Evolutionary conservation across 2,888 invertebrate genomes (phyloP).

Genomic region (Noctua pronuba): DNA sequence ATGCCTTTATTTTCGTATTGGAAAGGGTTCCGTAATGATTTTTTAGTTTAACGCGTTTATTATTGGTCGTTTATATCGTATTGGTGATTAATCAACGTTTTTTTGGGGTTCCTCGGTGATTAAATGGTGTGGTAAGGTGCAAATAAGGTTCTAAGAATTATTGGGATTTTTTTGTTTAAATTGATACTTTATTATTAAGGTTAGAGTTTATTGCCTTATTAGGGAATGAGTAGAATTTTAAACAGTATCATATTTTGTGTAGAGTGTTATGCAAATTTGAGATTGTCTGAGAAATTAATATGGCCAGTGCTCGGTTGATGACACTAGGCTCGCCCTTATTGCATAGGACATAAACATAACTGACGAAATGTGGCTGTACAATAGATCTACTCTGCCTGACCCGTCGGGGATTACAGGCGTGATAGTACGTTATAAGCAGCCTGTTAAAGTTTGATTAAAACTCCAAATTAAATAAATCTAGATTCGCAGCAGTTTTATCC

Average conservation of each 20-base stretch:
- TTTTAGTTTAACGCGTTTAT: conserved; percentile 69
- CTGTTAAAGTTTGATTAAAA: not conserved
- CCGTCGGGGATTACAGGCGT: not conserved
- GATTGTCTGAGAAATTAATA: not conserved
- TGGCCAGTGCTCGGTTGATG: not conserved
- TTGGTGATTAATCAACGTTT: conserved; percentile 68
- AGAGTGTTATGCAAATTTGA: not conserved
- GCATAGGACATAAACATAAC: not conserved
- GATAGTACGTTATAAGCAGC: not conserved
- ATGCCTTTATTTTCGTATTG: conserved; percentile 84
- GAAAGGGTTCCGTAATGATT: conserved; percentile 76
- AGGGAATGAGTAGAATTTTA: conserved; percentile 27
- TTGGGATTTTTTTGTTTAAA: conserved; percentile 55
- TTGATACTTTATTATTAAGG: conserved; percentile 55
- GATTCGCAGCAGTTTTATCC: not conserved
- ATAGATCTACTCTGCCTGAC: not conserved
- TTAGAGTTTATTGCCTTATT: conserved; percentile 42
- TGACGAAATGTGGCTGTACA: not conserved
- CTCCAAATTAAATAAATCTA: not conserved
- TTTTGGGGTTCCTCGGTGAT: conserved; percentile 56
- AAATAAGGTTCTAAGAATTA: conserved; percentile 67
- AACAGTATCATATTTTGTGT: conserved; percentile 5
- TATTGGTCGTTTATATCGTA: conserved; percentile 69
- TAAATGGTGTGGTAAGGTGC: conserved; percentile 67
- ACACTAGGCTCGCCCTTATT: not conserved